These are phyloP conservation scores for Choloepus didactylus DNA, from an alignment of 2,797 vertebrate species.

Conservation along the genomic window DNA sequence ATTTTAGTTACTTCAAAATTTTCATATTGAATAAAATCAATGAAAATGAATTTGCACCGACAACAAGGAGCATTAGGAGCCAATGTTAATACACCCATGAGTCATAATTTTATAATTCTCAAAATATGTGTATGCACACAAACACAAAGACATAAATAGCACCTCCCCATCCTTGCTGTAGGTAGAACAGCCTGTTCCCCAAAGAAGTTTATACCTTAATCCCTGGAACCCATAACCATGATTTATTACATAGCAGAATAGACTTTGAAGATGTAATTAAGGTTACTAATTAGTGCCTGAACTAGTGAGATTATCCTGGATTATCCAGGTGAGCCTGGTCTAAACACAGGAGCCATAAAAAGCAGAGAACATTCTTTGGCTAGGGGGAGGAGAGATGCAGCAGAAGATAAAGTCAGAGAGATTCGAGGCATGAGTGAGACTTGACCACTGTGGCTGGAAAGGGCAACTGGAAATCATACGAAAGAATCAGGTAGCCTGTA, in stretches of 20 bases:
- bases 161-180: too few relatives aligned
- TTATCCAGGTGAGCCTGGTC: neutral
- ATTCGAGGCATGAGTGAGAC: accelerated
- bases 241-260: neutral
- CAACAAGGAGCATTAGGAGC: neutral
- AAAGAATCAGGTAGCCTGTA: neutral
- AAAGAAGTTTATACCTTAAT: neutral
- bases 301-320: neutral
- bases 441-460: neutral
- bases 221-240: neutral
- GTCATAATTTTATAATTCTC: neutral
- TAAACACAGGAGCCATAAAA: neutral
- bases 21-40: neutral
- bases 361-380: neutral
- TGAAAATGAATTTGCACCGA: neutral
- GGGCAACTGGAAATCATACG: neutral
- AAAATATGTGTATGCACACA: too few relatives aligned
- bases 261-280: neutral
- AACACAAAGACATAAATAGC: neutral
- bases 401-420: neutral
- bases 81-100: neutral
- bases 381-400: neutral
- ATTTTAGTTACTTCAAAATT: neutral
- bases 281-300: neutral
- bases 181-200: neutral